phyloP scores from a whole-genome alignment of 2,113 vertebrate species.

The Tiliqua scincoides region DNA sequence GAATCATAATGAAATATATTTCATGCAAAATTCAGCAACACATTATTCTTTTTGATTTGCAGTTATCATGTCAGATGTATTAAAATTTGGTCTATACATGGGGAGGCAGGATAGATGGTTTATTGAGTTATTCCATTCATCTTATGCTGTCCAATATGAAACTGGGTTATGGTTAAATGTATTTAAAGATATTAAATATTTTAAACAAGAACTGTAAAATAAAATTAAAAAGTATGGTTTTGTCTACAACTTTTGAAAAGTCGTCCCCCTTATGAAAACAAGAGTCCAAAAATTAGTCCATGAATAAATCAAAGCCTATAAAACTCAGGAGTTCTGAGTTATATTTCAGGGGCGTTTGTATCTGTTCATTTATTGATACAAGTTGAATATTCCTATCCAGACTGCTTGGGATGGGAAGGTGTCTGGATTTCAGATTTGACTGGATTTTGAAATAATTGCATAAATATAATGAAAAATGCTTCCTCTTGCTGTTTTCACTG shows the following conservation, averaged over 20 bases:
- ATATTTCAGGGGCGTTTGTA: too few relatives aligned
- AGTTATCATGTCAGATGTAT: conserved; percentile 57
- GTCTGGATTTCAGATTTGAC: too few relatives aligned
- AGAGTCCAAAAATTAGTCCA: background rate
- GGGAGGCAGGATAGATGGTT: conserved; percentile 57
- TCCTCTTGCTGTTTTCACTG: too few relatives aligned
- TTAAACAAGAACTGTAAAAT: conserved; percentile 49
- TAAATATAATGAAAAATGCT: too few relatives aligned
- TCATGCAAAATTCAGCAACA: conserved; percentile 41
- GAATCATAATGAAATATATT: conserved; percentile 34
- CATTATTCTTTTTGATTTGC: conserved; percentile 34
- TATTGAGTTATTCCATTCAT: conserved; percentile 51
- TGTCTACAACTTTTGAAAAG: conserved; percentile 46
- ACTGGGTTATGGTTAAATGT: conserved; percentile 48
- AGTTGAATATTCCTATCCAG: too few relatives aligned
- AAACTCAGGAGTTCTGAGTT: too few relatives aligned
- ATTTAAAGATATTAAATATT: conserved; percentile 57
- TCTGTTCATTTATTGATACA: too few relatives aligned
- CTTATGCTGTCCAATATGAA: conserved; percentile 14
- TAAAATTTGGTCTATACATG: conserved; percentile 59
- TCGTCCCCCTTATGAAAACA: conserved; percentile 24
- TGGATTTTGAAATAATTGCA: too few relatives aligned
- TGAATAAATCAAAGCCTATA: too few relatives aligned
- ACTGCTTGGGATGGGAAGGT: too few relatives aligned
- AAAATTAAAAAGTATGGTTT: background rate